Conservation (phyloP, 2,888 invertebrate genomes). For the Drosophila meridiana region DNA sequence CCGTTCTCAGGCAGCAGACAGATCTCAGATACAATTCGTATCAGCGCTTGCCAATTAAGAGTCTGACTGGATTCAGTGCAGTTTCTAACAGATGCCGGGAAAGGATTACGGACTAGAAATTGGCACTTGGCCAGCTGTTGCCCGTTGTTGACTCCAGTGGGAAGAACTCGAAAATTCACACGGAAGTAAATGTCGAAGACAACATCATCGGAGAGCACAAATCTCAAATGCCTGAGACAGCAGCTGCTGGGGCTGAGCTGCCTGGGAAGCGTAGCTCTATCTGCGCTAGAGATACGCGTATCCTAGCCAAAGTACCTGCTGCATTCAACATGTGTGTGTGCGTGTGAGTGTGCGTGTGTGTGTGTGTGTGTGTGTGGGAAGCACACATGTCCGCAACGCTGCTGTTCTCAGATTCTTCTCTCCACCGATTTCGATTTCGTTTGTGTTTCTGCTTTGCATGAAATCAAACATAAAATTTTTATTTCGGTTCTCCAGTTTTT, state of each 20-base stretch:
- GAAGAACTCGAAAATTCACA: slow-evolving; percentile 49
- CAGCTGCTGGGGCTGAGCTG: slow-evolving; percentile 41
- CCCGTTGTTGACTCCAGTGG: slow-evolving; percentile 15
- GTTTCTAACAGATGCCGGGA: slow-evolving; percentile 62
- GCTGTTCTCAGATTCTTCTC: slow-evolving; percentile 22
- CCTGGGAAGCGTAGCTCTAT: slow-evolving; percentile 36
- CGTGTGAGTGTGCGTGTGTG: not conserved
- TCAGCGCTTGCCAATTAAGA: slow-evolving; percentile 59
- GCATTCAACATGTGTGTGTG: slow-evolving; percentile 19
- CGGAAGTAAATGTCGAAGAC: slow-evolving; percentile 49
- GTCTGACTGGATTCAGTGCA: not conserved
- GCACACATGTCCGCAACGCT: slow-evolving; percentile 45
- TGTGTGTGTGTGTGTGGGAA: slow-evolving; percentile 50
- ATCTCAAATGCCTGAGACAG: slow-evolving; percentile 33
- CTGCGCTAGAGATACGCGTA: slow-evolving; percentile 6
- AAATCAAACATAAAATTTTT: slow-evolving; percentile 50
- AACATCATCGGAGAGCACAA: slow-evolving; percentile 31
- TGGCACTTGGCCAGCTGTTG: slow-evolving; percentile 53
- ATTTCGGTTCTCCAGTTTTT: slow-evolving; percentile 9
- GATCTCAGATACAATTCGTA: slow-evolving; percentile 30
- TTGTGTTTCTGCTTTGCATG: slow-evolving; percentile 56
- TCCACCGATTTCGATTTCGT: slow-evolving; percentile 30
- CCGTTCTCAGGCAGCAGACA: slow-evolving; percentile 43
- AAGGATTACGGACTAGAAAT: slow-evolving; percentile 65
- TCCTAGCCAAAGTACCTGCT: slow-evolving; percentile 56